phyloP scores from a whole-genome alignment of 2,888 invertebrate genomes.

The Drosophila putrida region DNA sequence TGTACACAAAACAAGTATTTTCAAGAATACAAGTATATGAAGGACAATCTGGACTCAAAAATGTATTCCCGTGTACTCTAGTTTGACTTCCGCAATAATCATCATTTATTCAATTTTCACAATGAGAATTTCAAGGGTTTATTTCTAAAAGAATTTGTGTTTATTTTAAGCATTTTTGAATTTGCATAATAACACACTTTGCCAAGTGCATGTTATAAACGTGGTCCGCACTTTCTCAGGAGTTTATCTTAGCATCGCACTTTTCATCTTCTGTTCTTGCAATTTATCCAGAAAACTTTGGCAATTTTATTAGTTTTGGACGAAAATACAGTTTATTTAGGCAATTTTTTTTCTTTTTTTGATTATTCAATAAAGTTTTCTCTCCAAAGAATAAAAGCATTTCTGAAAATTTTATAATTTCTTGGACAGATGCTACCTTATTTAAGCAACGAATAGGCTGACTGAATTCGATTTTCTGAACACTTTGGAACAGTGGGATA shows the following conservation, averaged over 20 bases:
- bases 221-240: not conserved
- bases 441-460: not conserved
- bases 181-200: conserved; percentile 3
- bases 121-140: too few relatives aligned
- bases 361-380: conserved; percentile 7
- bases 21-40: not conserved
- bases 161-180: not conserved
- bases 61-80: not conserved
- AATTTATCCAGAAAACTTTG: conserved; percentile 3
- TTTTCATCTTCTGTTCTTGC: conserved; percentile 1
- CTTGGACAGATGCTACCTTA: not conserved
- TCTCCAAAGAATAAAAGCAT: not conserved
- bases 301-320: conserved; percentile 20
- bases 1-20: not conserved
- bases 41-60: conserved; percentile 4
- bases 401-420: not conserved
- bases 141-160: not conserved
- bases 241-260: not conserved
- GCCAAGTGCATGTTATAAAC: not conserved
- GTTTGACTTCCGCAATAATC: conserved; percentile 2
- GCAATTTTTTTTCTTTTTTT: not conserved
- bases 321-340: conserved; percentile 3
- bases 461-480: not conserved
- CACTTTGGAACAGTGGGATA: not conserved
- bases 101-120: not conserved